Base-by-base conservation (phyloP, 2,888 invertebrate species). In the Noctua comes region DNA sequence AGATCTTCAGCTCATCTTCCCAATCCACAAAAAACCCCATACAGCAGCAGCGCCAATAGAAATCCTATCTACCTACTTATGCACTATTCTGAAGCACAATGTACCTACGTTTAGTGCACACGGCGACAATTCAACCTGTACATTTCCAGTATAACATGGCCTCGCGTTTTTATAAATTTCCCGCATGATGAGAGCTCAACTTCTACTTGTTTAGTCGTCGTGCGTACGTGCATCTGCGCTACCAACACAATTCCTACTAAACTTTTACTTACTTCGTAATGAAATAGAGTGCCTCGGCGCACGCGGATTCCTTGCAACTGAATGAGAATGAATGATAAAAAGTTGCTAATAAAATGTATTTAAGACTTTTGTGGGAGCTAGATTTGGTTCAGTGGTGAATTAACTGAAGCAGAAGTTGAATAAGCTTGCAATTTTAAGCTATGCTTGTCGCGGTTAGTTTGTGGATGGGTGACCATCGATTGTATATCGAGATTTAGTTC, bases 161-260 rank as follows among this genome's bases (percentile, higher is more conserved):
- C 62, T 62, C 18, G 8, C 18, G 7, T 62, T 31, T n/a, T 8
- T 3, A 31, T 8, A 62, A 0, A 31, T 31, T 62, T 62, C 31
- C 31, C 18, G 18, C 62, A 31, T 18, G 31, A 10, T 31, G 62
- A 21, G 4, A 62, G 31, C 31, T 31, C 62, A 31, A 0, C 31
- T 31, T 31, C 31, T 1, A 62, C 62, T 62, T 21, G 62, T 62
- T 62, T 4, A 2, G 0, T 31, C 31, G 3, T 31, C 10, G 21
- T 31, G 31, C 62, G 62, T 31, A 87, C 87, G 87, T 87, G 88
- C 73, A 82, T 79, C 40, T 51, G 69, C 82, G 62, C 48, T 82
- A 82, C 87, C 88, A 87, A 79, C 80, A 76, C 84, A 86, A 86
- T 78, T 82, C 73, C 48, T 62, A 68, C 75, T 76, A 66, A 81